Conservation (phyloP, 2,113 vertebrate genomes). For the Egretta garzetta region DNA sequence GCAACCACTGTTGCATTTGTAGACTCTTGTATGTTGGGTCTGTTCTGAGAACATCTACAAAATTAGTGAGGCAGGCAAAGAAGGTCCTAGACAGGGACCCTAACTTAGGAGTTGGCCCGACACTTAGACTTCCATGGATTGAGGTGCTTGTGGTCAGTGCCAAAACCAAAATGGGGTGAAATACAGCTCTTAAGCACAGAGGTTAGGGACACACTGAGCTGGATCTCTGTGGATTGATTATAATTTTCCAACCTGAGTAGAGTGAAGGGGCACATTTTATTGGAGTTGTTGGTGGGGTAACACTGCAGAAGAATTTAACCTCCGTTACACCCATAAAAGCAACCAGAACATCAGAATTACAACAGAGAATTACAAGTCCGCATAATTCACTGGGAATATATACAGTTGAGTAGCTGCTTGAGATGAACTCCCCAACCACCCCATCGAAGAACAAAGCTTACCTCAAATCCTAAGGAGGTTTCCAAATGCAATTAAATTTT, state of each 20-base stretch:
- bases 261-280: not conserved
- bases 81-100: not conserved
- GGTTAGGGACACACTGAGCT: not conserved
- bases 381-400: not conserved
- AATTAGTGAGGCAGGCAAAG: not conserved
- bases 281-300: not conserved
- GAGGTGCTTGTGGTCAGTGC: not conserved
- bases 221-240: not conserved
- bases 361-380: not conserved
- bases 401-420: not conserved
- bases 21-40: not conserved
- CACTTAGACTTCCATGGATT: not conserved
- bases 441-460: not conserved
- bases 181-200: not conserved
- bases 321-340: not conserved
- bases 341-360: not conserved
- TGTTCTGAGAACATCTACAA: not conserved
- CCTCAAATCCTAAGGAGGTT: not conserved
- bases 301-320: not conserved
- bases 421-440: not conserved
- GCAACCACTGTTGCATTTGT: not conserved
- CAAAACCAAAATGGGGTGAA: not conserved
- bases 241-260: not conserved
- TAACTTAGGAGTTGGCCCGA: not conserved
- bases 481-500: not conserved